A percentile compares a stretch with the other conserved stretches of the same genome.
These are phyloP conservation scores for Vesta saturnalis DNA, from an alignment of 2,888 invertebrate genomes.

Conservation along the genomic window DNA sequence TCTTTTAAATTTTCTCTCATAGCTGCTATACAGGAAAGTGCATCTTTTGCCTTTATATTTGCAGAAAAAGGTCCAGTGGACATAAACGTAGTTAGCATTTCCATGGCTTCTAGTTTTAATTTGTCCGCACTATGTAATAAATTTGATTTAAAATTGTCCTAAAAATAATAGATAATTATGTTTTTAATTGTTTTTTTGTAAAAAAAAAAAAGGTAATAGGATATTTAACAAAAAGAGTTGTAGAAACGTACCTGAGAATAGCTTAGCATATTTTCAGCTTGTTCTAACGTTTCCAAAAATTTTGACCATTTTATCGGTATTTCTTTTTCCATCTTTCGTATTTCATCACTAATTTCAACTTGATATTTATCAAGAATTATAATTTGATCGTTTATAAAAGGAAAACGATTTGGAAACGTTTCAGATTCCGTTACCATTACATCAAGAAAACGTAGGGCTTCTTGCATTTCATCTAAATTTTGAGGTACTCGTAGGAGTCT, in stretches of 20 bases:
- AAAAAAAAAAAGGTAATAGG: no score
- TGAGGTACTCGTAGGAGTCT: conserved; percentile 74
- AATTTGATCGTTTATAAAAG: conserved; percentile 80
- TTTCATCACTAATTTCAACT: conserved; percentile 72
- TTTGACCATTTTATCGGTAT: conserved; percentile 74
- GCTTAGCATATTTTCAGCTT: conserved; percentile 79
- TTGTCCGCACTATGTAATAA: conserved; percentile 77
- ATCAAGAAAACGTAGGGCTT: conserved; percentile 74
- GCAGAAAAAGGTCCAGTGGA: conserved; percentile 74
- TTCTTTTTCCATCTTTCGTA: conserved; percentile 67
- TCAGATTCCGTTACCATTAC: conserved; percentile 72
- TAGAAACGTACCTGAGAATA: conserved; percentile 68
- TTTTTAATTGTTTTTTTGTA: no score
- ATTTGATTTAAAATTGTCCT: conserved; percentile 75
- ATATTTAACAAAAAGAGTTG: no score
- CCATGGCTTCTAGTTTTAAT: conserved; percentile 75
- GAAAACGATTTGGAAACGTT: conserved; percentile 75
- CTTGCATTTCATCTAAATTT: conserved; percentile 77
- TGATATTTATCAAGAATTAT: conserved; percentile 78
- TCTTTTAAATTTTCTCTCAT: conserved; percentile 66
- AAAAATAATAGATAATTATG: no score
- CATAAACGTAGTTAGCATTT: conserved; percentile 75
- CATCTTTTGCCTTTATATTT: conserved; percentile 66
- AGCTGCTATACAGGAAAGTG: conserved; percentile 66
- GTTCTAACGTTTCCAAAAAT: conserved; percentile 75